Base-by-base conservation (phyloP, 2,113 vertebrate genomes). In the Pelodiscus sinensis region DNA sequence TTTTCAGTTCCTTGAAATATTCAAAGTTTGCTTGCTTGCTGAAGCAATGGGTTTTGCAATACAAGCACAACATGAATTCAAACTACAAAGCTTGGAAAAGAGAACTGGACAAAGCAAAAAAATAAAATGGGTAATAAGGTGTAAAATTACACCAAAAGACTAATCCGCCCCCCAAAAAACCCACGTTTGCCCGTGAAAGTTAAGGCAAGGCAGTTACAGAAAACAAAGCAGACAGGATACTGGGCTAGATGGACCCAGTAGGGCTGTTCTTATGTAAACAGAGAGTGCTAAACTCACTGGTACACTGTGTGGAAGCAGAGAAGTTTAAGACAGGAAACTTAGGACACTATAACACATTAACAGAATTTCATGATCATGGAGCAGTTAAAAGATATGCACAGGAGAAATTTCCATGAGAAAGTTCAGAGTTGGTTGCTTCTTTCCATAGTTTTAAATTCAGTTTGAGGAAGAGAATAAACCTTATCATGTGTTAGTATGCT, bases 71-170 rank as follows among this genome's bases (percentile, higher is more conserved):
- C 58, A 91, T 1, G 86, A 84, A 93, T 77, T 94, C 81, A 96
- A 92, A 83, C 54, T 79, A 82, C 29, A 0, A 2, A n/a, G 51
- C 87, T 62, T 80, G 81, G 90, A 96, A 92, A 12, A 19, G 65
- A 90, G 65, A 44, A 22, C 83, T 62, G 82, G 44, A 91, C 93
- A 57, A 95, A 93, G 57, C 51, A 94, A 73, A 95, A 89, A 50
- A 96, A 93, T 92, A 92, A 96, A 92, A 94, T 44, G 85, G 27
- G 77, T 57, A 44, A 44, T 6, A 44, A 44, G 44, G 84, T 91
- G 81, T 94, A 89, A 96, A 95, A 96, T 93, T 90, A 88, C 93
- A 91, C 60, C 16, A 90, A 88, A 94, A 93, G 12, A 5, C 89
- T 85, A 71, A 79, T 84, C 90, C 55, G 11, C 12, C 12, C 22